Evolutionary conservation across 2,113 vertebrate species (phyloP), one percentile per base, ranked within the genome.

Genomic region (Zosterops japonicus): DNA sequence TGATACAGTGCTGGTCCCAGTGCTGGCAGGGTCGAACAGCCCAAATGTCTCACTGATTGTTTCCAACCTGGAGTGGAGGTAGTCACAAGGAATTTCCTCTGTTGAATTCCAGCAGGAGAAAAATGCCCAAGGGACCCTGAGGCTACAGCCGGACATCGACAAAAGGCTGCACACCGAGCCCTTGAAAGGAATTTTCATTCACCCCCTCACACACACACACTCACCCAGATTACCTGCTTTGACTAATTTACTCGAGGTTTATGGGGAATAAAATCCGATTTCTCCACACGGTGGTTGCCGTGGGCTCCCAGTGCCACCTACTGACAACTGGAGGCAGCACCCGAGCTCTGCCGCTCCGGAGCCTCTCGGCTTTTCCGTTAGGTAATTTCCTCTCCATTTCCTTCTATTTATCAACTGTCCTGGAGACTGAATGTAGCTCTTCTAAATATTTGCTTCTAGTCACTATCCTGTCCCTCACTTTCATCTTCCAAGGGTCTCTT

Each of bases 241-340:
- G 31, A 17, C 11, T 60, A 5, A 52, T 24, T 60, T 36, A 36
- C 27, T 61, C 21, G 23, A 20, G 31, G 23, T 3, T 70, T 9
- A 17, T 2, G 5, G 11, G 49, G 52, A 80, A 63, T 42, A 39
- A 69, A 67, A 65, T 13, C 22, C 8, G 1, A 21, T 35, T 61
- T 83, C 71, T 55, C 55, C 46, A 31, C 31, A 36, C 8, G 12
- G 44, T 28, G 63, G 11, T 14, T 89, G 12, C 36, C 0, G 0
- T 46, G 60, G 57, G 41, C 24, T 93, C 68, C 61, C 65, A 70
- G 29, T 96, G 95, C 91, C 95, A 93, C 89, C 95, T 97, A 74
- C 65, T 80, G 94, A 91, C 85, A 49, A 3, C 6, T 4, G 47
- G 25, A 69, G 83, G 35, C 41, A 76, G 36, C 35, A 33, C 1